These are phyloP conservation scores for Drosophila buzzatii DNA, from an alignment of 2,888 invertebrate species.

Conservation along the genomic window DNA sequence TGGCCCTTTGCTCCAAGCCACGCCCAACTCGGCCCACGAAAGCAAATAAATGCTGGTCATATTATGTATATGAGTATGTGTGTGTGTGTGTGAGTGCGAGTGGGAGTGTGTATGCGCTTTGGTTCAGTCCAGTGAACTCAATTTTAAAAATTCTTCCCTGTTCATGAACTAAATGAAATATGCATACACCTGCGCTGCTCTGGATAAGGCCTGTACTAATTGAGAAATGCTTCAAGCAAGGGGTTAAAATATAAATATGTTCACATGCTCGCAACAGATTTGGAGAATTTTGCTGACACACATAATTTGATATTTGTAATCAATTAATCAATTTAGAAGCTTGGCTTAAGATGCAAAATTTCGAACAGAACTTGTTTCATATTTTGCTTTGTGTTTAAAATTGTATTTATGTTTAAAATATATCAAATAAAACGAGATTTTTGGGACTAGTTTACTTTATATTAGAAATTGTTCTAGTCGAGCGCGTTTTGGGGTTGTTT, in stretches of 20 bases:
- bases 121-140: conserved; percentile 63
- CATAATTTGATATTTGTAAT: no score
- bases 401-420: neutral
- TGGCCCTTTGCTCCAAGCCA: conserved; percentile 33
- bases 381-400: no score
- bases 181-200: conserved; percentile 19
- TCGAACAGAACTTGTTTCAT: no score
- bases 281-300: neutral
- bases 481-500: conserved; percentile 59
- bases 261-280: neutral
- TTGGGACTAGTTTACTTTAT: conserved; percentile 28
- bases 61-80: conserved; percentile 16
- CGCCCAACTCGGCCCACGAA: conserved; percentile 39
- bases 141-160: conserved; percentile 50
- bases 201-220: neutral
- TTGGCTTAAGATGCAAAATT: no score
- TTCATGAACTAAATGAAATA: conserved; percentile 43
- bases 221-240: neutral
- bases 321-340: neutral
- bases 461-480: conserved; percentile 42
- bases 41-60: conserved; percentile 38
- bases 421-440: neutral
- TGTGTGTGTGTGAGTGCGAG: neutral
- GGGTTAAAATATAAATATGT: neutral
- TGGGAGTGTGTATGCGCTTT: conserved; percentile 29